A percentile compares a stretch with the other conserved stretches of the same genome.
phyloP scores from a whole-genome alignment of 37 sponge, comb jelly and placozoan genomes.

The Agelas oroides region DNA sequence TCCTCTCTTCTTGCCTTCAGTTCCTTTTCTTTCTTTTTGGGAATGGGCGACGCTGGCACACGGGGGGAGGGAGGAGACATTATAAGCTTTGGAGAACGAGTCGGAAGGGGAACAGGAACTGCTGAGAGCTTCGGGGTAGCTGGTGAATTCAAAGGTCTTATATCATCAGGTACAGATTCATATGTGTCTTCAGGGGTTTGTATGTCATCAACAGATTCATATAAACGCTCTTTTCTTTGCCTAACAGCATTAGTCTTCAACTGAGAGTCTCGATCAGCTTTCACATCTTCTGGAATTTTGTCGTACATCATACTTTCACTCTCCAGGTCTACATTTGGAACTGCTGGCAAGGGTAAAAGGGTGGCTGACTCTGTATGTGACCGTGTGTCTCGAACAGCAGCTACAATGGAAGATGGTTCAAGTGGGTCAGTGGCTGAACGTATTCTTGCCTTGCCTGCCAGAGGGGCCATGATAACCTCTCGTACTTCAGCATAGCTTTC shows the following conservation, averaged over 20 bases:
- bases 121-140: conserved; percentile 1
- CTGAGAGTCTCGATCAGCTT: not conserved
- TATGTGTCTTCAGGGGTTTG: conserved; percentile 60
- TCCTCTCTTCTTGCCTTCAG: not conserved
- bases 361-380: conserved; percentile 18
- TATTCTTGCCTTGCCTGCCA: not conserved
- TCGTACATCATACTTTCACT: conserved; percentile 37
- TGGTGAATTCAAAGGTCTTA: not conserved
- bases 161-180: conserved; percentile 70
- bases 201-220: conserved; percentile 57
- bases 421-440: conserved; percentile 52
- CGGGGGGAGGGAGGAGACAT: conserved; percentile 5
- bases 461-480: not conserved
- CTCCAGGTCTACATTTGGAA: conserved; percentile 8
- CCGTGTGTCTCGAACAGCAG: conserved; percentile 4
- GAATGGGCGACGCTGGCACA: not conserved
- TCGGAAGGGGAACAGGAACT: conserved; percentile 15
- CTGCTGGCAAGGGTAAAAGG: conserved; percentile 42
- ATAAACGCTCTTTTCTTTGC: conserved; percentile 15
- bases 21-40: not conserved
- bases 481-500: conserved; percentile 53
- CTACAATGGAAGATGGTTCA: conserved; percentile 6
- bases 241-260: not conserved
- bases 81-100: not conserved
- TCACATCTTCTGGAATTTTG: conserved; percentile 36